phyloP scores from a whole-genome alignment of 2,888 invertebrate genomes.

The Belgica antarctica region DNA sequence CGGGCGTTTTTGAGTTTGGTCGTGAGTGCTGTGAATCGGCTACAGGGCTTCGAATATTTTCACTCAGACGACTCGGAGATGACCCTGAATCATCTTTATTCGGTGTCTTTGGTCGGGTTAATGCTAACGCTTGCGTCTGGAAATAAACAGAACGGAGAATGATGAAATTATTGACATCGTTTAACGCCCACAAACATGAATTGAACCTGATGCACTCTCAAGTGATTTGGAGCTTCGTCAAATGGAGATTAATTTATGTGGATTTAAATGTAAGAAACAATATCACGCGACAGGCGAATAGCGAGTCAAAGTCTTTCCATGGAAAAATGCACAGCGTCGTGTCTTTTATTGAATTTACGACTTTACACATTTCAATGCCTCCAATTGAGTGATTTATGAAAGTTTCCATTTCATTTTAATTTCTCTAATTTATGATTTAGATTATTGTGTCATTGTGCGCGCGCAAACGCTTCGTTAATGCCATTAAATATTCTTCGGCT shows the following conservation, averaged over 20 bases:
- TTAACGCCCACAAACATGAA: constrained; percentile 30
- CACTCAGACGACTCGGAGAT: constrained; percentile 47
- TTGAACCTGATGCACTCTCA: constrained; percentile 14
- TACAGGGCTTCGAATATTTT: constrained; percentile 33
- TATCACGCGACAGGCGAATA: constrained; percentile 14
- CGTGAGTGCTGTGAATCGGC: constrained; percentile 22
- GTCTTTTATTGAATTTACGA: constrained; percentile 41
- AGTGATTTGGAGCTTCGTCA: constrained; percentile 6
- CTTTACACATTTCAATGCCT: constrained; percentile 24
- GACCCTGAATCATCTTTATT: constrained; percentile 54
- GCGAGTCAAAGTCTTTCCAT: neutral
- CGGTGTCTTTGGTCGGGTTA: constrained; percentile 61
- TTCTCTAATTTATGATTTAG: constrained; percentile 43
- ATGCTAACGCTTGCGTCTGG: constrained; percentile 66
- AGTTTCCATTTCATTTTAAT: constrained; percentile 37
- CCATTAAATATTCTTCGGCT: constrained; percentile 26
- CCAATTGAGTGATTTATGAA: constrained; percentile 44
- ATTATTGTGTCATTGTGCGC: constrained; percentile 44
- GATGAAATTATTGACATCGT: constrained; percentile 29
- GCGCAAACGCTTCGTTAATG: constrained; percentile 36
- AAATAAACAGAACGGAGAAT: constrained; percentile 8
- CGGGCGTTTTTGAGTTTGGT: constrained; percentile 33
- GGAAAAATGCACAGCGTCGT: constrained; percentile 20
- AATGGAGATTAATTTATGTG: constrained; percentile 42
- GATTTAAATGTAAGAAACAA: constrained; percentile 32